Evolutionary conservation across 2,888 invertebrate species (phyloP), one percentile per base, ranked within the genome.

Genomic region (Plebejus anna): DNA sequence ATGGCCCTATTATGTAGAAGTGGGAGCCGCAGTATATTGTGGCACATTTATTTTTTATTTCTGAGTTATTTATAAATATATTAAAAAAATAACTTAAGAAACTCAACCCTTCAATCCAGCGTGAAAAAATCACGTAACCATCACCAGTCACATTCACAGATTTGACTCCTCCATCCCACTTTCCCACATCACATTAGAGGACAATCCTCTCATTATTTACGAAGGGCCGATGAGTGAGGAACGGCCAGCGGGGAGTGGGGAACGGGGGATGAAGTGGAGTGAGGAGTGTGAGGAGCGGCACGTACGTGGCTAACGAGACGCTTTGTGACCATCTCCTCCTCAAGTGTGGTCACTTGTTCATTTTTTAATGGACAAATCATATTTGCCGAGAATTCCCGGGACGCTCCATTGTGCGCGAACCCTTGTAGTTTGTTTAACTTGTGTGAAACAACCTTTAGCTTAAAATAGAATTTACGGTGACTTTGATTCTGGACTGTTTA

Each of bases 291-390:
- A 92, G 91, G 89, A 85, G 88, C 90, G 92, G 92, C 94, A 94
- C 94, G 94, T 94, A 88, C 91, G 88, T 83, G 89, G 87, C 92
- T 94, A 94, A 94, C 94, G 94, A 94, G 94, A 93, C 90, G 91
- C 90, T 93, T 94, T 94, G 94, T 94, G 93, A 91, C 90, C 92
- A 90, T 90, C 92, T 88, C 86, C 84, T 84, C 83, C 79, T 89
- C 88, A 84, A 88, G 89, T 87, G 90, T 90, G 92, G 92, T 91
- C 92, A 91, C 86, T 89, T 89, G 90, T 90, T 90, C 89, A 90
- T 91, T 92, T 73, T 93, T 93, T 91, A 94, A 92, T 90, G 92
- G 89, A 91, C 90, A 90, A 91, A 91, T 92, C 88, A 91, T 92
- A 90, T 92, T 91, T 91, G 84, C 87, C 84, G 82, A 78, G 78